phyloP scores from a whole-genome alignment of 2,888 invertebrate species.

The Elegia similella region DNA sequence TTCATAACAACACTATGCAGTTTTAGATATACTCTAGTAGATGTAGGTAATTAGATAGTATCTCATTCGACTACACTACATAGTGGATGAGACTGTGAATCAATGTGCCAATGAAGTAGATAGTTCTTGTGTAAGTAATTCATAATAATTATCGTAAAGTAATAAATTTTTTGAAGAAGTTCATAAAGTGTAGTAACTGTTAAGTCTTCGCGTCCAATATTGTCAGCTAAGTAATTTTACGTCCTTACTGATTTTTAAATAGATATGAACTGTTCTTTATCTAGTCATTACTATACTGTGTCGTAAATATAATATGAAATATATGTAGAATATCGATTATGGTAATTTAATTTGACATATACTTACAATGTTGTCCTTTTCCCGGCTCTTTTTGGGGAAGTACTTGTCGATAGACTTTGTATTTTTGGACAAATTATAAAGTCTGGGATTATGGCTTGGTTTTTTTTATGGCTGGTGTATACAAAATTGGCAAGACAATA shows the following conservation, averaged over 20 bases:
- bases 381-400: too few relatives aligned
- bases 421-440: too few relatives aligned
- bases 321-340: too few relatives aligned
- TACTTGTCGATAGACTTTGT: too few relatives aligned
- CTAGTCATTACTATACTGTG: conserved; percentile 1
- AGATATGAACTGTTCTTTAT: background rate
- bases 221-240: background rate
- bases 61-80: conserved; percentile 17
- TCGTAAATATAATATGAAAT: too few relatives aligned
- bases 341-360: too few relatives aligned
- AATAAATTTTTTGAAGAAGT: background rate
- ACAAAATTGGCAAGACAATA: too few relatives aligned
- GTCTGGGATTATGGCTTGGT: too few relatives aligned
- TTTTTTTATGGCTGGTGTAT: too few relatives aligned
- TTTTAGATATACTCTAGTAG: too few relatives aligned
- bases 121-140: conserved; percentile 24
- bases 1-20: too few relatives aligned
- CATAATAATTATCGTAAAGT: background rate
- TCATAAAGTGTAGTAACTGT: background rate
- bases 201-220: background rate
- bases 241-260: background rate
- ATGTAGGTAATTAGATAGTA: conserved; percentile 6
- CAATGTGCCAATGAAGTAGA: conserved; percentile 56
- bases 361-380: too few relatives aligned
- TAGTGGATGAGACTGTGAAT: conserved; percentile 47